Conservation (phyloP, 2,888 invertebrate genomes). For the Graphium colonna region DNA sequence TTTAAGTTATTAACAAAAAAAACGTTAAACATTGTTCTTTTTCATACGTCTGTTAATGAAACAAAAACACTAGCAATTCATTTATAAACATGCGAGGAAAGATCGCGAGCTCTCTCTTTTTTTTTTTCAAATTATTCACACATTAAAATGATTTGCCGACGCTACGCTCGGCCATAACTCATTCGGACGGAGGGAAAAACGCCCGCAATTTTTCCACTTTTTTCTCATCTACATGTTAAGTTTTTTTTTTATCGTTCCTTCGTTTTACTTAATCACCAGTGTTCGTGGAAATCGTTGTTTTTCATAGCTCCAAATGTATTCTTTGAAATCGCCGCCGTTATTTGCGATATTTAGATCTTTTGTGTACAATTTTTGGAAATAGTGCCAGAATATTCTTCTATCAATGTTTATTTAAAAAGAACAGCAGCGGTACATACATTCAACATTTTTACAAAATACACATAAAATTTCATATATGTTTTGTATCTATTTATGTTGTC, state of each 20-base stretch:
- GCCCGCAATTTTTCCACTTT: slow-evolving; percentile 22
- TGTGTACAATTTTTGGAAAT: neutral
- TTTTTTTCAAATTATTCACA: slow-evolving; percentile 16
- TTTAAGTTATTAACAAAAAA: no score
- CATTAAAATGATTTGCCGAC: slow-evolving; percentile 23
- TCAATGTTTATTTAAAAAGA: neutral
- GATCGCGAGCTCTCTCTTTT: neutral
- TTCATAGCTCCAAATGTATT: slow-evolving; percentile 5
- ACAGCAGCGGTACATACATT: no score
- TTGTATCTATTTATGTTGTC: no score
- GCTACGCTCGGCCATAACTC: slow-evolving; percentile 18
- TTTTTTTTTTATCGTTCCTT: slow-evolving; percentile 28
- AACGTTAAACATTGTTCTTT: no score
- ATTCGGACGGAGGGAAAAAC: slow-evolving; percentile 17
- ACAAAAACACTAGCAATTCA: slow-evolving; percentile 1
- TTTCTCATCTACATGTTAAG: slow-evolving; percentile 24
- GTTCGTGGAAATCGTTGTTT: slow-evolving; percentile 21
- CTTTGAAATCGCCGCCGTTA: slow-evolving; percentile 3
- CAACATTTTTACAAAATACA: no score
- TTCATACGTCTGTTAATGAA: neutral
- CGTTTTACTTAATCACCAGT: slow-evolving; percentile 28
- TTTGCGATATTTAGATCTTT: neutral
- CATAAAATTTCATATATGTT: no score
- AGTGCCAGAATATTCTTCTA: no score
- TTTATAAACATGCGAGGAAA: slow-evolving; percentile 6